Conservation (phyloP, 2,113 vertebrate genomes). For the Lontra canadensis region DNA sequence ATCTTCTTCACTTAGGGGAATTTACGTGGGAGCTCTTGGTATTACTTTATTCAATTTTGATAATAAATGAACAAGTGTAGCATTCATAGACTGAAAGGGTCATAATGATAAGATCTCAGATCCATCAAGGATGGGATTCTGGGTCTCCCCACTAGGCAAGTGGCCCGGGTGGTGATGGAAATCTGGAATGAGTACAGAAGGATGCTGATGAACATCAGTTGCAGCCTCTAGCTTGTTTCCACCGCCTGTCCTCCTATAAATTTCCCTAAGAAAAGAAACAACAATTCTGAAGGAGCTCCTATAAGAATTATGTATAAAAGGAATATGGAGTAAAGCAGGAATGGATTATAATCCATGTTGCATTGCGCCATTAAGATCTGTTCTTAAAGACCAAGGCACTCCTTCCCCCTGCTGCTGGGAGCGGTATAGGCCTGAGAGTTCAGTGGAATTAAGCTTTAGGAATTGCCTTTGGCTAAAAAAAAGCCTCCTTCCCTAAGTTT, state of each 20-base stretch:
- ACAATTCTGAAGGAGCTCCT: not conserved
- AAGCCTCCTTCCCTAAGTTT: not conserved
- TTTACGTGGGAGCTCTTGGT: not conserved
- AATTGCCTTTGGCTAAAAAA: not conserved
- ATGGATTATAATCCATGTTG: not conserved
- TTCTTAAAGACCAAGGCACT: not conserved
- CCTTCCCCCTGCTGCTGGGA: accelerated
- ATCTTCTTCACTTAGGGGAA: not conserved
- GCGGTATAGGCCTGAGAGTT: not conserved
- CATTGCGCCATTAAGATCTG: not conserved
- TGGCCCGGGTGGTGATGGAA: accelerated
- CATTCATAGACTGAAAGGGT: not conserved
- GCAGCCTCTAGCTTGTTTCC: not conserved
- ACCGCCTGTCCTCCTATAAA: not conserved
- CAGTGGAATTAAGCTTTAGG: not conserved
- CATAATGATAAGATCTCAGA: not conserved
- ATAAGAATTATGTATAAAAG: not conserved
- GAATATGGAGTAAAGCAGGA: not conserved
- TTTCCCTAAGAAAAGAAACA: not conserved
- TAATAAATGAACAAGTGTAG: not conserved
- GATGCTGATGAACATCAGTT: not conserved
- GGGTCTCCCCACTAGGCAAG: not conserved
- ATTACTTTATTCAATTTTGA: not conserved
- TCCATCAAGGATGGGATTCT: not conserved
- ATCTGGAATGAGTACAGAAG: not conserved